A percentile compares a stretch with the other conserved stretches of the same genome.
phyloP scores from a whole-genome alignment of 2,113 vertebrate species.

The Morone saxatilis region DNA sequence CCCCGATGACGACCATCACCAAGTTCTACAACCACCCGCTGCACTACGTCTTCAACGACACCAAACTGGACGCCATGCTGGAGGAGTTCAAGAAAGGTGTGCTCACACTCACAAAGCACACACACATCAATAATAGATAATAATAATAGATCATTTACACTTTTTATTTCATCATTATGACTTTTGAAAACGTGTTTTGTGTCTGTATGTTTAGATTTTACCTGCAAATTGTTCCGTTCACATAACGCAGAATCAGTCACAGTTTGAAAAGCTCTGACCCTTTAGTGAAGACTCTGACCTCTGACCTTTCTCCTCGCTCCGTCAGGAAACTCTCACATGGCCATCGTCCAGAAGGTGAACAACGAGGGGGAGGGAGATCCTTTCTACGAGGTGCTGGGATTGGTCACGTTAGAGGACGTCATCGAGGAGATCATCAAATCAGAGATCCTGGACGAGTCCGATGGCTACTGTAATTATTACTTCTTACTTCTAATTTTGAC shows the following conservation, averaged over 20 bases:
- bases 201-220: constrained; percentile 35
- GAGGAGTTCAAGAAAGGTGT: constrained; percentile 99
- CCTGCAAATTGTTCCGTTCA: too few relatives aligned
- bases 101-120: background rate
- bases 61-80: constrained; percentile 95
- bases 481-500: too few relatives aligned
- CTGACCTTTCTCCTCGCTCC: background rate
- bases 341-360: constrained; percentile 97
- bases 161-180: too few relatives aligned
- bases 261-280: too few relatives aligned
- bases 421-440: constrained; percentile 97
- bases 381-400: constrained; percentile 95
- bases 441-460: constrained; percentile 93
- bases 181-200: too few relatives aligned
- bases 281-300: background rate
- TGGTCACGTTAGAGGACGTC: constrained; percentile 95
- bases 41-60: constrained; percentile 97
- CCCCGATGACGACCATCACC: constrained; percentile 95
- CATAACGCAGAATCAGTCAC: too few relatives aligned
- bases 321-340: constrained; percentile 94
- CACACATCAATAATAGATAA: background rate
- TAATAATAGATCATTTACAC: too few relatives aligned
- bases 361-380: constrained; percentile 95
- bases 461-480: constrained; percentile 80
- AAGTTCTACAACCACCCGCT: constrained; percentile 98